These are phyloP conservation scores for Drosophila oshimai DNA, from an alignment of 1,140 invertebrate genomes.

Conservation along the genomic window DNA sequence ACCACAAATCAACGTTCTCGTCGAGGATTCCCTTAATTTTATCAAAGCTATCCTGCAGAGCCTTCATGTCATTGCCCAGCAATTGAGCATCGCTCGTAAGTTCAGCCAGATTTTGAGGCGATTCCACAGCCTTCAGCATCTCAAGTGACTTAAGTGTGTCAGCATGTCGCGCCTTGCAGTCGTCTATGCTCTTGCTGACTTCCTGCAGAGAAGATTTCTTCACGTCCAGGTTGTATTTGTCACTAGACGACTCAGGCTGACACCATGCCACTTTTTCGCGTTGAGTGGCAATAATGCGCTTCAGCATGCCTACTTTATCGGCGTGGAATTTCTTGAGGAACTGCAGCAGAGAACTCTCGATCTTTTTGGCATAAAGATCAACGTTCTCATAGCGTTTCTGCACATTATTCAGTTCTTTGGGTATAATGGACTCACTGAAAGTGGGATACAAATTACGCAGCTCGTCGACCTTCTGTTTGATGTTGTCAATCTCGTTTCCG, in stretches of 20 bases:
- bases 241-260: slow-evolving; percentile 92
- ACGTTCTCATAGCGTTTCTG: slow-evolving; percentile 91
- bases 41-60: slow-evolving; percentile 86
- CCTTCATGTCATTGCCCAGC: slow-evolving; percentile 87
- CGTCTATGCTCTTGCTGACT: slow-evolving; percentile 88
- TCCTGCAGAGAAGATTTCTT: slow-evolving; percentile 93
- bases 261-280: slow-evolving; percentile 97
- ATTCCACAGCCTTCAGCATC: slow-evolving; percentile 87
- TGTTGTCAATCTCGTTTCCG: slow-evolving; percentile 86
- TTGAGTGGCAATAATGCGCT: slow-evolving; percentile 89
- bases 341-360: slow-evolving; percentile 89
- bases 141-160: slow-evolving; percentile 88
- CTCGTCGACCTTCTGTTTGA: slow-evolving; percentile 88
- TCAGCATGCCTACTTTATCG: slow-evolving; percentile 91
- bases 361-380: slow-evolving; percentile 89
- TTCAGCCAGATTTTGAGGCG: slow-evolving; percentile 86
- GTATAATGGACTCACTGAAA: slow-evolving; percentile 88
- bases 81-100: slow-evolving; percentile 86
- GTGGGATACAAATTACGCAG: slow-evolving; percentile 91
- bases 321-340: slow-evolving; percentile 94
- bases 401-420: slow-evolving; percentile 91
- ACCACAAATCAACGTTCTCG: slow-evolving; percentile 90
- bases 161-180: slow-evolving; percentile 86
- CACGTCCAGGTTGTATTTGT: slow-evolving; percentile 95
- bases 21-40: slow-evolving; percentile 88